Evolutionary conservation across 1,140 invertebrate genomes (phyloP), one percentile per base, ranked within the genome.

Genomic region (Conus betulinus): DNA sequence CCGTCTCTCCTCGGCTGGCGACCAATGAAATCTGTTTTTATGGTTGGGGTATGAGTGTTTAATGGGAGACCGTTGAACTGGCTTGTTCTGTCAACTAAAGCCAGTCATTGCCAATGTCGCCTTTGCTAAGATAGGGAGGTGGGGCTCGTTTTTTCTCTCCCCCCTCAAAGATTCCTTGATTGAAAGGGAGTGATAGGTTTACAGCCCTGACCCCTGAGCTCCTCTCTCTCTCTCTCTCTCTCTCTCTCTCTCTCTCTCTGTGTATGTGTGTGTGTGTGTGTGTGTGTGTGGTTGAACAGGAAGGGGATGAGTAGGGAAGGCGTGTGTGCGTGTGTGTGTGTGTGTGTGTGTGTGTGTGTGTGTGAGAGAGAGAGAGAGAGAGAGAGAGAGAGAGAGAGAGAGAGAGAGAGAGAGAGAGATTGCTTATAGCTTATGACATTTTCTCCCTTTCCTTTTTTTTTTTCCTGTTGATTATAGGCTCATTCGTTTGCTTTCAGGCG

Each of bases 331-430:
- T 39, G 39, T 39, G 39, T 13, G 60, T 13, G 60, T 13, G 60
- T 13, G 60, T 13, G 60, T 13, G 60, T 13, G 60, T 13, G 60
- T 13, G 60, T 13, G 67, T 23, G 67, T 23, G 67, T 23, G 67
- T 23, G 67, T 23, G 67, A 71, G 67, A 23, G 67, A 71, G 67
- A 71, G 67, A 71, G 67, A 71, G 67, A 71, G 67, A 71, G 67
- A 71, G 67, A 71, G 67, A 71, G 67, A 71, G 67, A 71, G 67
- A 71, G 67, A 71, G 67, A 71, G 67, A 71, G 67, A 71, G 13
- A 23, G 67, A 63, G 60, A 63, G 60, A 63, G 60, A 63, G 60
- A 63, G 60, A 63, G 60, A 63, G 60, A 63, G 60, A 1, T 39
- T 39, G 39, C 39, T 3, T 39, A 39, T 3, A 39, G 39, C 39